Base-by-base conservation (phyloP, 2,888 invertebrate genomes). In the Meandrusa payeni region DNA sequence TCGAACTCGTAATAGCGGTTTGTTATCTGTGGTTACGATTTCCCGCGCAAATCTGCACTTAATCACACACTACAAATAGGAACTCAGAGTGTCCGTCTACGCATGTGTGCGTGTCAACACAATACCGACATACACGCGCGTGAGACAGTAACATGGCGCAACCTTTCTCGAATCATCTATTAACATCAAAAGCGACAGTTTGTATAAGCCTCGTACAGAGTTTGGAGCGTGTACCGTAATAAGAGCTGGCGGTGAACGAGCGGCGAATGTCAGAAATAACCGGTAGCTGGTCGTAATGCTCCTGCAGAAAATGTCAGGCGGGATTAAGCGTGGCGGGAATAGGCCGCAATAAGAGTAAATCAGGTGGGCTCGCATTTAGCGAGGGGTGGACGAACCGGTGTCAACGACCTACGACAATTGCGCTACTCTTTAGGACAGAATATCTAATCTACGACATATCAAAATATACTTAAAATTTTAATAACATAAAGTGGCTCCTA, bases 281-380 rank as follows among this genome's bases (percentile, higher is more conserved):
- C 41, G 29, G 4, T 26, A 5, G 24, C 27, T 19, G 11, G 26
- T 42, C 20, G 4, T 42, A 47, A 39, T 47, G 45, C 45, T 48
- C 47, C 38, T 41, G 50, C 49, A 49, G 54, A 52, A 55, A 56
- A 58, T 58, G 57, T 58, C 56, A 68, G 61, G 61, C 54, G 63
- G 59, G 57, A 61, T 62, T 55, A 57, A 40, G 42, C 47, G 45
- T 43, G 41, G 48, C 57, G 47, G 47, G 52, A 63, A 63, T 59
- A 69, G 64, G 58, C 47, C 50, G 57, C 51, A 63, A 61, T 55
- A 62, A 64, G 57, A 65, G 50, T 52, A 61, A 58, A 50, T 44
- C 50, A 46, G 46, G 41, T 47, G 37, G 17, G 41, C 31, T 29
- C 47, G 32, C 41, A 46, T 52, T 53, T 51, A 48, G 49, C 45